phyloP scores from a whole-genome alignment of 2,797 vertebrate species.

The Lophotriccus pileatus region DNA sequence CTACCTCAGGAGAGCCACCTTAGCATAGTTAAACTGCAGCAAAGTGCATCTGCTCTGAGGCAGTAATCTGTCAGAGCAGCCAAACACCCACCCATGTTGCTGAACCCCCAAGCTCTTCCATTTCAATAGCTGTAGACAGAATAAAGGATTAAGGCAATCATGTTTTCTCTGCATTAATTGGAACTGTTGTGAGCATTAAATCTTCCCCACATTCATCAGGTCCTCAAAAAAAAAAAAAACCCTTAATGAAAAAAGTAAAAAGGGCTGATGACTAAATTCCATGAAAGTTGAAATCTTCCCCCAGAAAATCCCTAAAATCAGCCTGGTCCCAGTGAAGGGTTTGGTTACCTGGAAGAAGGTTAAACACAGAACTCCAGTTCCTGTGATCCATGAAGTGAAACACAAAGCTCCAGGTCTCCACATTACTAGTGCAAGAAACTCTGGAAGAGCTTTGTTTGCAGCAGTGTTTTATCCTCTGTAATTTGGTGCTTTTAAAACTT shows the following conservation, averaged over 20 bases:
- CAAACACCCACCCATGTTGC: background rate
- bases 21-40: background rate
- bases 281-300: background rate
- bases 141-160: background rate
- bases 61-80: background rate
- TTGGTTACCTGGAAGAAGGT: conserved; percentile 71
- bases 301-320: background rate
- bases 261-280: background rate
- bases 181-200: background rate
- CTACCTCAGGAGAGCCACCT: background rate
- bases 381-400: conserved; percentile 27
- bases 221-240: background rate
- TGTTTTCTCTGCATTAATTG: background rate
- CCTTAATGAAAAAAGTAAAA: background rate
- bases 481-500: conserved; percentile 17
- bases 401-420: background rate
- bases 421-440: conserved; percentile 3
- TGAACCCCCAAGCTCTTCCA: background rate
- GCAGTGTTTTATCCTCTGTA: background rate
- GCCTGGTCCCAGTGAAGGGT: background rate
- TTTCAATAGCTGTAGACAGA: background rate
- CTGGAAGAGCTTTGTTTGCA: background rate
- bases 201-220: background rate
- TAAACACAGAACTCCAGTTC: conserved; percentile 40
- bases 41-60: background rate